Evolutionary conservation across 2,113 vertebrate species (phyloP).

Genomic region (Psophia crepitans): DNA sequence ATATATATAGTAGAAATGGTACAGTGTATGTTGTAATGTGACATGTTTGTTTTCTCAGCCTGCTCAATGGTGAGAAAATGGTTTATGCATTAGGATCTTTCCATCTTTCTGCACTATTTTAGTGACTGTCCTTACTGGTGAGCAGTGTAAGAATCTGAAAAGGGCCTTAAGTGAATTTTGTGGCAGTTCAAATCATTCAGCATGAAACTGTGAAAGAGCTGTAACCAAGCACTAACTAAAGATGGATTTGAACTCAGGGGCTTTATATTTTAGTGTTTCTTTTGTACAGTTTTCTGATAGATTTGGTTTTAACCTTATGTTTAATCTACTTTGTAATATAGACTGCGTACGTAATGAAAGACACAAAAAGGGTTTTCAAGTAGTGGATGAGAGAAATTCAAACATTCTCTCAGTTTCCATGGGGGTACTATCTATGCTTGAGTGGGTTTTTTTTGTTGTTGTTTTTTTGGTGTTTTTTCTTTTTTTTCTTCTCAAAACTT

Average conservation of each 20-base stretch:
- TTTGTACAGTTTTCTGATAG: background rate
- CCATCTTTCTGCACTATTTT: background rate
- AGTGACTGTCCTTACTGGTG: background rate
- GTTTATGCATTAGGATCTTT: background rate
- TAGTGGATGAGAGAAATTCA: background rate
- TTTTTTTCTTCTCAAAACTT: background rate
- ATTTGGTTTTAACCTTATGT: background rate
- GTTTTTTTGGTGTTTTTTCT: no score
- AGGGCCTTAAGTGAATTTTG: background rate
- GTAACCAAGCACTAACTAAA: background rate
- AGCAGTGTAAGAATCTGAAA: background rate
- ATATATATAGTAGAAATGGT: background rate
- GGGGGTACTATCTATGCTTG: background rate
- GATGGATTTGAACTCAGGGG: background rate
- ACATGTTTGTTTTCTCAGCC: rapidly evolving
- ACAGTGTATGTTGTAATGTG: background rate
- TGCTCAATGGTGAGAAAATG: background rate
- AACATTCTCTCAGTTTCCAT: background rate
- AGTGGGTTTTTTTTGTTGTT: background rate
- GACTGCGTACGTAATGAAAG: background rate
- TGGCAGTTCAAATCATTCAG: background rate
- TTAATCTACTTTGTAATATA: background rate
- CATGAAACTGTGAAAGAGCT: rapidly evolving
- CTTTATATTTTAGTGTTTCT: background rate
- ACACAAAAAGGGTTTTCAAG: background rate